Conservation (phyloP, 2,113 vertebrate species). For the Bos indicus region DNA sequence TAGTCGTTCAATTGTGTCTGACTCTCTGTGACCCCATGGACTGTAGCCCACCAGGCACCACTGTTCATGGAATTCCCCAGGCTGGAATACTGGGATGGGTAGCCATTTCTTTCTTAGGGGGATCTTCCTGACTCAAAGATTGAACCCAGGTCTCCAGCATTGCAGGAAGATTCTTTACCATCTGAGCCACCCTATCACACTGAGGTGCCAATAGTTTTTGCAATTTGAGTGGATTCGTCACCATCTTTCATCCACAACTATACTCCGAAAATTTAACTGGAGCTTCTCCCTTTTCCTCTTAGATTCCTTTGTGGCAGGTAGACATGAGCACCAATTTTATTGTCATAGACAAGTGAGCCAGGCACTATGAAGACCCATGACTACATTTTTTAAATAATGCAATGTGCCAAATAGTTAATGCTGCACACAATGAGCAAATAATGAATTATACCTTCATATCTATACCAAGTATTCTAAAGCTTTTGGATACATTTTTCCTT, state of each 20-base stretch:
- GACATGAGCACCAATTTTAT: background rate
- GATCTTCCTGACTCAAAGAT: background rate
- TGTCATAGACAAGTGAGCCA: background rate
- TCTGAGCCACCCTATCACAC: background rate
- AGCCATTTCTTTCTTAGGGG: background rate
- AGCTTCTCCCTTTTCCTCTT: background rate
- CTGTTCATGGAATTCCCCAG: background rate
- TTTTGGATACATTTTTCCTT: background rate
- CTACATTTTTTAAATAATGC: background rate
- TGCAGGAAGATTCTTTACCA: background rate
- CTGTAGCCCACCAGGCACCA: background rate
- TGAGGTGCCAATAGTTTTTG: background rate
- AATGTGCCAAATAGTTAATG: background rate
- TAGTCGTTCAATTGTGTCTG: rapidly evolving
- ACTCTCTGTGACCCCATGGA: background rate
- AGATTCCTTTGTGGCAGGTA: background rate
- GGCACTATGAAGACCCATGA: background rate
- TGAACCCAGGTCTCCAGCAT: background rate
- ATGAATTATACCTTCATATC: background rate
- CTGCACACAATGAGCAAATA: background rate
- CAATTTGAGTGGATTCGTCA: background rate
- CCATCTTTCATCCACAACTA: background rate
- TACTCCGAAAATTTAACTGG: background rate
- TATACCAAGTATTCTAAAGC: background rate
- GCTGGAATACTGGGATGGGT: background rate